These are phyloP conservation scores for Elanus axillaris DNA, from an alignment of 2,113 vertebrate species.

Conservation along the genomic window DNA sequence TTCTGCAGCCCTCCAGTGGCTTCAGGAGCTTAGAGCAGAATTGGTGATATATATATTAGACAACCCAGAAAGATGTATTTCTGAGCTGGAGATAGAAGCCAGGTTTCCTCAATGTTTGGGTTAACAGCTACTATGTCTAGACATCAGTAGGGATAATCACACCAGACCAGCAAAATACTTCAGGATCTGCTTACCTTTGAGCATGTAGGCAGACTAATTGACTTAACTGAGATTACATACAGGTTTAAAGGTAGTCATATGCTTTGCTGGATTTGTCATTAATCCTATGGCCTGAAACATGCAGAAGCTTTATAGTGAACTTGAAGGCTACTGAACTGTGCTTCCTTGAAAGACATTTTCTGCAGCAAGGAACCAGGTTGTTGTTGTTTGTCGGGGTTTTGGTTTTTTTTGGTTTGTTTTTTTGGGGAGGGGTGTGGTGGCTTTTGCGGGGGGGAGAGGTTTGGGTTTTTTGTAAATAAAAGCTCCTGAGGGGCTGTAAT, in stretches of 20 bases:
- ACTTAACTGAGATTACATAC: constrained; percentile 56
- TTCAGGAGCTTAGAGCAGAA: background rate
- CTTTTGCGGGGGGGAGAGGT: no score
- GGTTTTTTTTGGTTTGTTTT: background rate
- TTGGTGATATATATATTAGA: background rate
- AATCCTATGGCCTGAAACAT: background rate
- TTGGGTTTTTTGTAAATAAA: background rate
- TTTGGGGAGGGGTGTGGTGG: no score
- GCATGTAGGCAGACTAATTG: constrained; percentile 35
- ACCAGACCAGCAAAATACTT: background rate
- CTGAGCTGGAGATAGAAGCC: background rate
- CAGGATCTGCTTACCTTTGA: constrained; percentile 40
- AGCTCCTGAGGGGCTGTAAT: background rate
- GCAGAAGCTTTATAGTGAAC: background rate
- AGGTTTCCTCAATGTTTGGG: background rate
- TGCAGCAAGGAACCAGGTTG: background rate
- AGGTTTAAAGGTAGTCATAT: constrained; percentile 11
- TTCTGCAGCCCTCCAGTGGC: background rate
- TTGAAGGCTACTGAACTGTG: background rate
- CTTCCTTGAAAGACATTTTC: background rate
- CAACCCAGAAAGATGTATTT: background rate
- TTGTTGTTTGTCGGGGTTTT: no score
- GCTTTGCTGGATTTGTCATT: constrained; percentile 37
- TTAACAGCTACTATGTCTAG: background rate
- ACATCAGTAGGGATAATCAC: constrained; percentile 14